Conservation (phyloP, 2,888 invertebrate genomes). For the Scaptomyza polygonia region DNA sequence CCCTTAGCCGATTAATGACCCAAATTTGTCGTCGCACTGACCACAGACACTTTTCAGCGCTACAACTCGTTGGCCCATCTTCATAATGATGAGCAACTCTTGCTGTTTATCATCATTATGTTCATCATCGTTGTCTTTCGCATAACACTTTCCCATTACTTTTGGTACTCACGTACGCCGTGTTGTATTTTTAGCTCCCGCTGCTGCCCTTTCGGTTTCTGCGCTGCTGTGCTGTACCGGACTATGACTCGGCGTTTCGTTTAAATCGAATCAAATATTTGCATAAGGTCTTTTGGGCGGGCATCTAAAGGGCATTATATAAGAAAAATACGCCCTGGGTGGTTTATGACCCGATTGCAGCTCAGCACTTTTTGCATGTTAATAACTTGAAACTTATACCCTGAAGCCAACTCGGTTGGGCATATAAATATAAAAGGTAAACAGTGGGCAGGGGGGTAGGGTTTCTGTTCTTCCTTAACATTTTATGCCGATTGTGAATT, state of each 20-base stretch:
- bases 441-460: too few species aligned
- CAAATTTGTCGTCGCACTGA: slow-evolving; percentile 64
- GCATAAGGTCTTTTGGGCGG: slow-evolving; percentile 46
- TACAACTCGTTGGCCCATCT: slow-evolving; percentile 15
- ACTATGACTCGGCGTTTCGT: slow-evolving; percentile 69
- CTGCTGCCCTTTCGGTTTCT: not conserved
- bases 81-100: slow-evolving; percentile 26
- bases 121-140: slow-evolving; percentile 38
- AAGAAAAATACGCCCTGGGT: slow-evolving; percentile 65
- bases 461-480: too few species aligned
- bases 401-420: too few species aligned
- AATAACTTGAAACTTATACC: not conserved
- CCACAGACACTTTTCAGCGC: slow-evolving; percentile 63
- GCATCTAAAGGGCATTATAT: slow-evolving; percentile 61
- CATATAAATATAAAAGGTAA: too few species aligned
- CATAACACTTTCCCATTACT: slow-evolving; percentile 77
- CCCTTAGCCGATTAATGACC: slow-evolving; percentile 70
- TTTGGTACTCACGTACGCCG: slow-evolving; percentile 57
- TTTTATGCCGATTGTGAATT: slow-evolving; percentile 17
- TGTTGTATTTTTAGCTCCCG: slow-evolving; percentile 7
- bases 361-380: slow-evolving; percentile 10
- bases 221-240: not conserved
- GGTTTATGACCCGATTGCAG: slow-evolving; percentile 52
- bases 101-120: slow-evolving; percentile 20
- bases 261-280: slow-evolving; percentile 78